These are phyloP conservation scores for Mola mola DNA, from an alignment of 2,113 vertebrate genomes.

Conservation along the genomic window DNA sequence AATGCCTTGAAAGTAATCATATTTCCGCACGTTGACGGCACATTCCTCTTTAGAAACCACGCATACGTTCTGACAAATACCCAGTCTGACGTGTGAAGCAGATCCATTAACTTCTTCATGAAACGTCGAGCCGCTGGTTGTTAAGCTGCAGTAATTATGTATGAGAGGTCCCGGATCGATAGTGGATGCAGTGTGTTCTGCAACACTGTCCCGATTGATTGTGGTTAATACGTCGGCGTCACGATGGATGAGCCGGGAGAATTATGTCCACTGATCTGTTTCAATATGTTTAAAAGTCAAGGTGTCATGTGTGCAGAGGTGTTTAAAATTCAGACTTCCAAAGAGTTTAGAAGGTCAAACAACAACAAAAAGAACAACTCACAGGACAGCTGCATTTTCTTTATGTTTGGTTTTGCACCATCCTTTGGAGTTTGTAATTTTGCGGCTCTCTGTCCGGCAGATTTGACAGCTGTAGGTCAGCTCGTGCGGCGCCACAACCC, in stretches of 20 bases:
- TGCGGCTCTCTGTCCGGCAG: slow-evolving; percentile 32
- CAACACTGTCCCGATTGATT: slow-evolving; percentile 72
- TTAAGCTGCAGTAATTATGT: slow-evolving; percentile 79
- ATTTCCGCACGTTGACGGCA: slow-evolving; percentile 27
- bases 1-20: slow-evolving; percentile 18
- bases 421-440: slow-evolving; percentile 14
- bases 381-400: not conserved
- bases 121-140: slow-evolving; percentile 53
- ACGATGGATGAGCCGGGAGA: slow-evolving; percentile 55
- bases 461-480: slow-evolving; percentile 63
- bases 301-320: slow-evolving; percentile 16
- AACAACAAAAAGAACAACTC: too few species aligned
- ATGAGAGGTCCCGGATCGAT: slow-evolving; percentile 74
- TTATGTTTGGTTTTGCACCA: not conserved
- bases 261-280: slow-evolving; percentile 53
- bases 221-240: slow-evolving; percentile 44
- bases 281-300: slow-evolving; percentile 60
- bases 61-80: slow-evolving; percentile 32
- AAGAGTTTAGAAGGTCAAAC: too few species aligned
- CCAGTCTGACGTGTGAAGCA: slow-evolving; percentile 45
- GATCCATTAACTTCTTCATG: slow-evolving; percentile 66
- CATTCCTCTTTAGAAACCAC: slow-evolving; percentile 47
- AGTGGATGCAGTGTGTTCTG: slow-evolving; percentile 66
- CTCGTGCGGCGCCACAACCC: slow-evolving; percentile 83
- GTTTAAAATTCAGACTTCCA: too few species aligned